These are phyloP conservation scores for Talpa occidentalis DNA, from an alignment of 2,113 vertebrate genomes.

Conservation along the genomic window DNA sequence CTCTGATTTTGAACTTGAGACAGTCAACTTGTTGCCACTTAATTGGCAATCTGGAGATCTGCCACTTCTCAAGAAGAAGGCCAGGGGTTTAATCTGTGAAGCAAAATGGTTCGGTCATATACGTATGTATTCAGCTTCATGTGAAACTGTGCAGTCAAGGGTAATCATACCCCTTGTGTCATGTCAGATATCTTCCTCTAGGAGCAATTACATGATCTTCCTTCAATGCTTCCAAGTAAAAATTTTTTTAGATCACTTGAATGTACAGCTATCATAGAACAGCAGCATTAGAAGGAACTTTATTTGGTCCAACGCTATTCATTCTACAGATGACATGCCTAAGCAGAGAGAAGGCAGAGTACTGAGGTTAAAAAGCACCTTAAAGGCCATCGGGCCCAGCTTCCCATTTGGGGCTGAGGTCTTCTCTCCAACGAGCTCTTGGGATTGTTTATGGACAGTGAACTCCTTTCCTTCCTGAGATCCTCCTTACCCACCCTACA, in stretches of 20 bases:
- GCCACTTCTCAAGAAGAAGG: slow-evolving; percentile 13
- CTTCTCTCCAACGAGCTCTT: neutral
- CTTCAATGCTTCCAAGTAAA: slow-evolving; percentile 30
- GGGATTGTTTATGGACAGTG: neutral
- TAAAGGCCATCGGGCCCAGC: neutral
- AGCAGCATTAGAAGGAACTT: neutral
- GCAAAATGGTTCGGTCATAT: neutral
- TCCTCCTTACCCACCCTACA: too few species aligned
- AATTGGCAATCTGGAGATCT: slow-evolving; percentile 51
- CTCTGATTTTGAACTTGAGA: slow-evolving; percentile 53
- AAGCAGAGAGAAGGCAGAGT: neutral
- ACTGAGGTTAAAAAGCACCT: neutral
- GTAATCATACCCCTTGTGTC: neutral
- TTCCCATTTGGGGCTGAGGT: neutral
- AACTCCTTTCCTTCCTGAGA: neutral
- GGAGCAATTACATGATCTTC: neutral
- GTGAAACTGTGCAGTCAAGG: neutral
- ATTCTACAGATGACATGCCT: neutral
- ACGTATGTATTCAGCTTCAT: neutral
- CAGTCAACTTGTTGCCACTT: slow-evolving; percentile 49
- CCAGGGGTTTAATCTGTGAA: slow-evolving; percentile 36
- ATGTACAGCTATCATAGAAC: slow-evolving; percentile 22
- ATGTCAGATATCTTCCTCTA: slow-evolving; percentile 42
- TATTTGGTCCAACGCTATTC: neutral
- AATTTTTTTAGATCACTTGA: slow-evolving; percentile 29